Evolutionary conservation across 2,113 vertebrate genomes (phyloP), one percentile per base, ranked within the genome.

Genomic region (Phyllostomus hastatus): DNA sequence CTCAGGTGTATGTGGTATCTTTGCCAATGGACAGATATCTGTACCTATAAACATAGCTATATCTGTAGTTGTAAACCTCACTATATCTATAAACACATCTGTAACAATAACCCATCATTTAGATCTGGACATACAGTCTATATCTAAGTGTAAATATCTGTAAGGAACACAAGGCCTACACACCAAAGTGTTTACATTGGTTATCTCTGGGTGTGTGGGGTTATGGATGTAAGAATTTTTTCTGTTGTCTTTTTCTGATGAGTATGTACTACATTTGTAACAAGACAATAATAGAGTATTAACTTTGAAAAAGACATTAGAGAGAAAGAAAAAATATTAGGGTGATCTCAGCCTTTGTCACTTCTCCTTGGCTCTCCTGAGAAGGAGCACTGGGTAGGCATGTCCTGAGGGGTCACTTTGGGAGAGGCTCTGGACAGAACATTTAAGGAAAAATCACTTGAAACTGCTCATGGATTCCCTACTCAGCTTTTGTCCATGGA

Each of bases 181-280:
- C 9, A 10, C 79, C 5, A 33, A 38, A 59, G 7, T 70, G 31
- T 67, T 84, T 35, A 79, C 19, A 75, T 1, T 50, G 22, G 17
- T 72, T 86, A 69, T 50, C 28, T 92, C n/a, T 86, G 48, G 11
- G 12, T 31, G 2, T 83, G 2, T 8, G 24, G 4, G 64, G n/a
- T 79, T 57, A 46, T 31, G n/a, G 52, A 67, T 93, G 8, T 72
- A 76, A 66, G 8, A 61, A 31, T 66, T 82, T 70, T 92, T 73
- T 61, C 92, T 35, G 67, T 24, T 94, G 46, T 15, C 81, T 92
- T 90, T 96, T 93, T 93, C 33, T 66, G 24, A 80, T 33, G 17
- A 35, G 8, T 22, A 78, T 54, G 9, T 33, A 2, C 17, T 46
- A 8, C 6, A 83, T 50, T 70, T 83, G 2, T 92, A 87, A 38